Evolutionary conservation across 2,113 vertebrate genomes (phyloP).

Genomic region (Scopus umbretta): DNA sequence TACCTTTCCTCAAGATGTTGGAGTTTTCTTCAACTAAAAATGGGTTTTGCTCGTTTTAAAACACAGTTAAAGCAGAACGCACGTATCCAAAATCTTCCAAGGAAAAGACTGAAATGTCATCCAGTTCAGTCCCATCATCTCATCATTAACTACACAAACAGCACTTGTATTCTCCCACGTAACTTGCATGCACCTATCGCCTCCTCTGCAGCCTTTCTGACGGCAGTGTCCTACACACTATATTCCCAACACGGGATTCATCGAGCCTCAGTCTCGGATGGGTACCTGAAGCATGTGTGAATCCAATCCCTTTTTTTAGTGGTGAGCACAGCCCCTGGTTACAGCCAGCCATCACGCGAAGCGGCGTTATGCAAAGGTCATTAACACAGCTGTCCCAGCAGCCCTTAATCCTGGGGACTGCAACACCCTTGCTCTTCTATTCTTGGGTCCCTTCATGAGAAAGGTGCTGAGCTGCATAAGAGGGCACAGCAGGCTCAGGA

Average conservation of each 20-base stretch:
- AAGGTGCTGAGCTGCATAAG: background rate
- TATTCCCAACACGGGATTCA: too few relatives aligned
- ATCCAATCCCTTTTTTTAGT: background rate
- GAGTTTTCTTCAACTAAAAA: background rate
- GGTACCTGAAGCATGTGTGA: background rate
- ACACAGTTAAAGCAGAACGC: background rate
- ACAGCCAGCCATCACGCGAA: background rate
- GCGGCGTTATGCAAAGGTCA: background rate
- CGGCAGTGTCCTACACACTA: background rate
- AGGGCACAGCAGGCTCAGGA: background rate
- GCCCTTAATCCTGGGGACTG: background rate
- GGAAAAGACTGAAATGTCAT: background rate
- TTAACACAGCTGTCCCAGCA: background rate
- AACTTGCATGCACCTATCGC: too few relatives aligned
- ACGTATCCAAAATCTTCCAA: background rate
- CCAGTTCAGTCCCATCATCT: background rate
- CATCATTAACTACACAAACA: background rate
- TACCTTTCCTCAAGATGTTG: background rate
- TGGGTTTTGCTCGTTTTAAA: background rate
- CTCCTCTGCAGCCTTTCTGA: background rate
- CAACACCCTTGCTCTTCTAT: background rate
- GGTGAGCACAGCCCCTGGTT: background rate
- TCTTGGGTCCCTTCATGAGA: background rate
- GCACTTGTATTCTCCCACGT: background rate
- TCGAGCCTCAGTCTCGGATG: rapidly evolving